Evolutionary conservation across 2,888 invertebrate genomes (phyloP), one percentile per base, ranked within the genome.

Genomic region (Trichopria drosophilae): DNA sequence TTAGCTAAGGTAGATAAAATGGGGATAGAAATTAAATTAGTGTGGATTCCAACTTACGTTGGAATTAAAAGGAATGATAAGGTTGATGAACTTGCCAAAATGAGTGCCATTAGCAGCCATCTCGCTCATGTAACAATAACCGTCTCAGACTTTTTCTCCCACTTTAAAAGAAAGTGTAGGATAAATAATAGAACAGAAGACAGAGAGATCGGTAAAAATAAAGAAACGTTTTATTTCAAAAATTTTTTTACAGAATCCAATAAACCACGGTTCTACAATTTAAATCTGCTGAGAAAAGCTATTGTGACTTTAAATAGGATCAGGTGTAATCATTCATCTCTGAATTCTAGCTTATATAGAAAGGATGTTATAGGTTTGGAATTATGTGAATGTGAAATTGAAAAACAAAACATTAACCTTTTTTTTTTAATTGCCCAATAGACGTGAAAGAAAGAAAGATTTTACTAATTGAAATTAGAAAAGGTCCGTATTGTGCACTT

Each of bases 221-320:
- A 47, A 24, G 47, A 28, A 10, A 18, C 7, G 13, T 37, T 37
- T 39, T 32, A 47, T 47, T 39, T 47, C 34, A n/a, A 32, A 9
- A 31, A 29, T 18, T 39, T 24, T 47, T 47, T 22, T 29, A 20
- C 28, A 13, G 12, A 29, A 16, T 23, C 39, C 5, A 24, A 2
- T 18, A 23, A 16, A 6, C 24, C 32, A 9, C 35, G 47, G 40
- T 47, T 47, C 16, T 12, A 26, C n/a, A 26, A 19, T 9, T 31
- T 41, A 15, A 6, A 41, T 20, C 10, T 48, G 5, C 3, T 13
- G 3, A 48, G 48, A 29, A 41, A 35, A 48, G 35, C 28, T n/a
- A 41, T 48, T n/a, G 48, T 48, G 6, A 29, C 41, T 12, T 20
- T 48, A 6, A 48, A 48, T 28, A 41, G 41, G 15, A 31, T 31